Evolutionary conservation across 2,888 invertebrate species (phyloP), one percentile per base, ranked within the genome.

Genomic region (Seira sanloemensis): DNA sequence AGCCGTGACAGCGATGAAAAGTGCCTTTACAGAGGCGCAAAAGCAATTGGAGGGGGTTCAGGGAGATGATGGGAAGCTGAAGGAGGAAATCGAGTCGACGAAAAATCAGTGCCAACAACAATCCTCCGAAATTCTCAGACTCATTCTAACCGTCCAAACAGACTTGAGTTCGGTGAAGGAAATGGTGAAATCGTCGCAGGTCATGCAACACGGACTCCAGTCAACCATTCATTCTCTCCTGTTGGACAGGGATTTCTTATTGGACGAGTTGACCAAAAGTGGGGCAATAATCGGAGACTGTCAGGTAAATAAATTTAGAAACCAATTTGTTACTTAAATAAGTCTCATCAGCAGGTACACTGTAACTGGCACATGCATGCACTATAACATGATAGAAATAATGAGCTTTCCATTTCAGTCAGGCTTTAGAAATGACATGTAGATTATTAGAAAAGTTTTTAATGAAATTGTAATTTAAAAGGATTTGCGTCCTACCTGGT

Each of bases 1-100:
- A 23, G 90, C 90, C 4, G 90, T 91, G 74, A 85, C 86, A 67
- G 90, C 90, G 27, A 90, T 91, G 90, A 91, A 90, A 87, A 86
- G 86, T 21, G 90, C 90, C 65, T 90, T 91, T 82, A 89, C 89
- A 23, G 85, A 87, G 79, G 91, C 91, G 19, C 90, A 91, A 88
- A 85, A 89, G 68, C 90, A 90, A 79, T 89, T 91, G 80, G 88
- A 89, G 68, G 80, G 82, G 67, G 89, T 90, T 26, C 90, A 90
- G 68, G 84, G 86, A 21, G 89, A 89, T 21, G 90, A 90, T 68
- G 84, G 84, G 50, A 74, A 84, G 58, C 71, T 90, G 21, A 73
- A 88, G 27, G 87, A 89, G 65, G 88, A 89, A 77, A 87, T 90
- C 23, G 88, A 90, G 71, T 78, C 86, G 46, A 89, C 89, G 62